Evolutionary conservation across 2,113 vertebrate species (phyloP), one percentile per base, ranked within the genome.

Genomic region (Cyprinus carpio): DNA sequence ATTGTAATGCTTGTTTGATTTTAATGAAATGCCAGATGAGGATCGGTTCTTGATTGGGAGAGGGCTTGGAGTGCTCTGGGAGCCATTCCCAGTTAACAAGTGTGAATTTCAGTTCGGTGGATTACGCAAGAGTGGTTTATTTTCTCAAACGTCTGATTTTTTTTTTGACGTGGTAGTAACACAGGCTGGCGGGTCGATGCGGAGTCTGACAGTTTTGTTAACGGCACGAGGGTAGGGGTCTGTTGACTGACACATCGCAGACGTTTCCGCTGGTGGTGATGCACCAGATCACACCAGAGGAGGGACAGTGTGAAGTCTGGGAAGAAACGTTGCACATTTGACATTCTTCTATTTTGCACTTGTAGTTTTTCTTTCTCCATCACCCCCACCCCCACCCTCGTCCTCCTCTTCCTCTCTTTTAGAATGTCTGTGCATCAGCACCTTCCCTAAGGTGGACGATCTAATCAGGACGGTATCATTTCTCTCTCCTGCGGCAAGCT

Each of bases 391-490:
- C 4, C 29, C 29, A 4, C 71, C 23, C 11, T n/a, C 43, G 10
- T 43, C 49, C 12, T 80, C 62, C 54, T 76, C 75, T 31, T 46
- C 23, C 13, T 80, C 91, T 92, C 95, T 93, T 92, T 89, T 94
- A 93, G 93, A 46, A 46, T 46, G 93, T 92, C 93, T 94, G 87
- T 91, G 91, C 91, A 93, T 95, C 94, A 94, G 93, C 94, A 94
- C 90, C 92, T 95, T 94, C 92, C 91, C 91, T 92, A 93, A 93
- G 92, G 92, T 93, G 91, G 92, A 90, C 91, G 93, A 94, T 95
- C 90, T 94, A 93, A 95, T 95, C 93, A 80, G 20, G 83, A 87
- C 74, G 71, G 71, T 90, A 93, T 95, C 94, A 90, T 90, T 93
- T 93, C 92, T 90, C 93, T 43, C 91, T 92, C 89, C 91, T 92